Evolutionary conservation across 2,113 vertebrate genomes (phyloP), one percentile per base, ranked within the genome.

Genomic region (Perognathus longimembris): DNA sequence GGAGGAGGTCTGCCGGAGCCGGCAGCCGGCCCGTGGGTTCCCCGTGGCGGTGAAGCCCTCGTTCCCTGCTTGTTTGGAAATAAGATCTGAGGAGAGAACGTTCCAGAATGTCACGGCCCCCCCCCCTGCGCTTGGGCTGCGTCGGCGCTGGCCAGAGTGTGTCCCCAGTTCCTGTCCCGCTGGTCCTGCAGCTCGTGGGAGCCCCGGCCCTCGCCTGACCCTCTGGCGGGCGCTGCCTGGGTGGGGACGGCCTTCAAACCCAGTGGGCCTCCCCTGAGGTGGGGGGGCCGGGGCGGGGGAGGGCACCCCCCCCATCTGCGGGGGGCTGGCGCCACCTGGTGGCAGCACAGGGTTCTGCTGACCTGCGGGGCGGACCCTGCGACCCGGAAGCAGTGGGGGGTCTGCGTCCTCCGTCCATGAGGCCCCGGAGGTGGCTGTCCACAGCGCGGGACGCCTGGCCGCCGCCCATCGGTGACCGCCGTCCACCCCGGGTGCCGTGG

Each of bases 141-240:
- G 1, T 7, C 1, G 4, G 0, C 3, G 40, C 32, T 4, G 6
- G n/a, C n/a, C n/a, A n/a, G n/a, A n/a, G 38, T 24, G 7, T 22
- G 28, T 26, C 0, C 17, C 36, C 1, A 3, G n/a, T 1, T 0
- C 0, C 6, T 0, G 1, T 0, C 5, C 2, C 0, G 36, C 34
- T 30, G 8, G 1, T 20, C 54, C 61, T 34, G 54, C 30, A 7
- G 64, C 57, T 26, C 6, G 12, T 61, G 88, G 11, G 30, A 4
- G 15, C 64, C 4, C 1, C 21, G 24, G 21, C 3, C 0, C 34
- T 71, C 22, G 5, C 17, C 11, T 15, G 50, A 26, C 7, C 12
- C 32, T 38, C 28, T n/a, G 75, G 22, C 7, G 30, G 57, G 40
- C 24, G 74, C 42, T 45, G 64, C 24, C 45, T 20, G 78, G 22